Evolutionary conservation across 2,797 vertebrate species (phyloP), one percentile per base, ranked within the genome.

Genomic region (Syngnathus rostellatus): DNA sequence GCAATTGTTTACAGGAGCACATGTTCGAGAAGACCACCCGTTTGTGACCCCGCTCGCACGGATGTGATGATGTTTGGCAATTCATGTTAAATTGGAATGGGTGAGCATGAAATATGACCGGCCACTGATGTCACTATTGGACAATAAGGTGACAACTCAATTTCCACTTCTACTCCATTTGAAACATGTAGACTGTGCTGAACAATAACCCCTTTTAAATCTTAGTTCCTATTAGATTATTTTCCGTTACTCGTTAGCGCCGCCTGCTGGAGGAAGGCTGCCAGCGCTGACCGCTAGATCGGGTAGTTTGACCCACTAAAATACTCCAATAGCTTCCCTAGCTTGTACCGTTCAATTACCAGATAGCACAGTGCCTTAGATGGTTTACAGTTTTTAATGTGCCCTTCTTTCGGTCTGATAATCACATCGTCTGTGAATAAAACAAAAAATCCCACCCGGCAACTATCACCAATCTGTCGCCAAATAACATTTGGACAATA

Each of bases 341-440:
- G 31, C 31, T 31, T 31, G 31, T 31, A 31, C 31, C 87, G 83
- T 82, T 73, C 83, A 80, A 85, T 64, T 77, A 76, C 88, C 90
- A 90, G 73, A 76, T 93, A 93, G 90, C 90, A 87, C 76, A 85
- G 92, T 94, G 93, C 93, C 93, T 96, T 95, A 93, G 92, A 87
- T 31, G 81, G 84, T 86, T 83, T 81, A 81, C 78, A 48, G 85
- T 69, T 91, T 85, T 87, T 88, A 86, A 90, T 2, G 70, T 72
- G 78, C 87, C 90, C 87, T 91, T 81, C 79, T 87, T 87, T 90
- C 84, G 84, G 91, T 89, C 90, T 62, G 93, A 95, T 93, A 96
- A 93, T 98, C 94, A 91, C 45, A 87, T 90, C 86, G 53, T 43
- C 10, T 57, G 23, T 45, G 41, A 62, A 62, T 57, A 63, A 61